Conservation (phyloP, 37 sponge, comb jelly and placozoan species). For the Theonella swinhoei region DNA sequence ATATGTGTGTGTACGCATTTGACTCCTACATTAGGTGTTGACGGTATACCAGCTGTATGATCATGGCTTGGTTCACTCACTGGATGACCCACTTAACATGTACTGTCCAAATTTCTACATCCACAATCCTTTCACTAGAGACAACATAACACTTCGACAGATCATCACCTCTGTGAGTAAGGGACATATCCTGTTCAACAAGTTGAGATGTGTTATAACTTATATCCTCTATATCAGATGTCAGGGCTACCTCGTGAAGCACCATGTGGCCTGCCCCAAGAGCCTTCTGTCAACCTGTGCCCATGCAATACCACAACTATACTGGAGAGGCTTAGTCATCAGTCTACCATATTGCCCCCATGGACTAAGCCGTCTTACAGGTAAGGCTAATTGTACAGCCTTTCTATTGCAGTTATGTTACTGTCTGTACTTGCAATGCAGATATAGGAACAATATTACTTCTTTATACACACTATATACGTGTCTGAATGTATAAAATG, state of each 20-base stretch:
- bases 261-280: conserved; percentile 16
- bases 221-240: conserved; percentile 2
- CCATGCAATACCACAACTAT: conserved; percentile 9
- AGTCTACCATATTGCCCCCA: conserved; percentile 14
- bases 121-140: conserved; percentile 8
- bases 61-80: conserved; percentile 16
- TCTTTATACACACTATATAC: too few species aligned
- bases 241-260: conserved; percentile 53
- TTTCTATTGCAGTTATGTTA: too few species aligned
- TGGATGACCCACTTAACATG: conserved; percentile 36
- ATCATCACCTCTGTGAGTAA: not conserved
- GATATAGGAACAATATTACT: too few species aligned
- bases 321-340: not conserved
- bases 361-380: conserved; percentile 41
- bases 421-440: too few species aligned
- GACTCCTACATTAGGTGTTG: too few species aligned
- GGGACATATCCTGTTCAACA: not conserved
- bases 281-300: not conserved
- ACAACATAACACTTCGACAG: conserved; percentile 1
- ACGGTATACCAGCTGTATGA: conserved; percentile 42
- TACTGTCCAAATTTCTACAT: conserved; percentile 22
- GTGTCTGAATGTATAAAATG: too few species aligned
- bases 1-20: too few species aligned
- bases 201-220: too few species aligned
- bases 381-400: too few species aligned